A percentile compares a stretch with the other conserved stretches of the same genome.
Evolutionary conservation across 2,113 vertebrate species (phyloP).

Genomic region (Pangasianodon hypophthalmus): DNA sequence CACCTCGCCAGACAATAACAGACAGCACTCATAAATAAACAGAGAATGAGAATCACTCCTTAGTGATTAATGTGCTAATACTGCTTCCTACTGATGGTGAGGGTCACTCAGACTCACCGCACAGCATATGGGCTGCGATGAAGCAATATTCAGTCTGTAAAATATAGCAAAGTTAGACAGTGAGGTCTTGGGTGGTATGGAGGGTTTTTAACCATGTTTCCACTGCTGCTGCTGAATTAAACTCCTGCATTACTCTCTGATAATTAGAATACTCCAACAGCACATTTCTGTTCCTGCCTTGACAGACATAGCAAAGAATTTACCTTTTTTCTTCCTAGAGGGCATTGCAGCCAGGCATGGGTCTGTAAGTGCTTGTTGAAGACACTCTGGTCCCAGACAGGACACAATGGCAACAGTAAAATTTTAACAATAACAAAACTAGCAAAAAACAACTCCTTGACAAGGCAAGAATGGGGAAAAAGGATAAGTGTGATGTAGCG

Average conservation of each 20-base stretch:
- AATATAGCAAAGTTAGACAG: background rate
- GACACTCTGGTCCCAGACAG: background rate
- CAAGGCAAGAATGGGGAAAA: background rate
- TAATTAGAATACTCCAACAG: background rate
- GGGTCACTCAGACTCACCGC: background rate
- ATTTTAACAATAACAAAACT: background rate
- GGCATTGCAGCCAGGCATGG: background rate
- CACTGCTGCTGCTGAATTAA: background rate
- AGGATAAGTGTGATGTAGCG: background rate
- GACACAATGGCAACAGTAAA: background rate
- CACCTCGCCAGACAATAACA: background rate
- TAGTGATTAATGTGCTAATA: background rate
- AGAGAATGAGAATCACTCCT: no score
- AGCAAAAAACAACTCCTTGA: background rate
- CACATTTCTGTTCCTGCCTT: background rate
- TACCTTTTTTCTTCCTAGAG: background rate
- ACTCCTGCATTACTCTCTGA: background rate
- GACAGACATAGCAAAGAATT: background rate
- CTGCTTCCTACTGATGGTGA: background rate
- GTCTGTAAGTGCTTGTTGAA: background rate
- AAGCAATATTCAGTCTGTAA: background rate
- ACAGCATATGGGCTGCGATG: background rate
- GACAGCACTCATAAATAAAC: background rate
- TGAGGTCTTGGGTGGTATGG: background rate
- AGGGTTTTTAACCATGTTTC: background rate